A percentile compares a stretch with the other conserved stretches of the same genome.
Conservation (phyloP, 1,140 invertebrate genomes). For the Rhynchophorus ferrugineus region DNA sequence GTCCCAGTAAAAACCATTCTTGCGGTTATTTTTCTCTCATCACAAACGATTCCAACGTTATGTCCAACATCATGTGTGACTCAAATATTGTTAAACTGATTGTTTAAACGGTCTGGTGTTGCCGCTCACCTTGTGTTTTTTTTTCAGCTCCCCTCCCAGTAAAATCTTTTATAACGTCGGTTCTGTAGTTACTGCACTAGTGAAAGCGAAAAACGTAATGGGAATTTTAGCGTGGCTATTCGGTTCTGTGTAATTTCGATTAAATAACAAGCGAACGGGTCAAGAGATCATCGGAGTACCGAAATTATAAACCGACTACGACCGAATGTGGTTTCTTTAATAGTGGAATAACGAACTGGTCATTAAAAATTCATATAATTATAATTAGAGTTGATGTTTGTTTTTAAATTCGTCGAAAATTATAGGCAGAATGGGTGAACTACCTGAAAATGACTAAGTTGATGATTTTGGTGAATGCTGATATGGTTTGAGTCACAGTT, state of each 20-base stretch:
- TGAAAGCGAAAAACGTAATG: conserved; percentile 19
- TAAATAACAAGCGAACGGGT: neutral
- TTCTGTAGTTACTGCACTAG: conserved; percentile 2
- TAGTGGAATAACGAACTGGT: too few species aligned
- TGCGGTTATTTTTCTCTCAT: neutral
- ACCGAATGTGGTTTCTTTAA: too few species aligned
- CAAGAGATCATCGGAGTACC: too few species aligned
- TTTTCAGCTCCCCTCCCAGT: conserved; percentile 9
- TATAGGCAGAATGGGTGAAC: too few species aligned
- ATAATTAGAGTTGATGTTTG: too few species aligned
- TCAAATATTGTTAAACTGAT: conserved; percentile 21
- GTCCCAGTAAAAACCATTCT: conserved; percentile 35
- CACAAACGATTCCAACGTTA: conserved; percentile 6
- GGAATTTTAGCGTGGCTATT: conserved; percentile 8
- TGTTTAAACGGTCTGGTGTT: conserved; percentile 16
- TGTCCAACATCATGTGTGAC: conserved; percentile 12
- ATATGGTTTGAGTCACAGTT: too few species aligned
- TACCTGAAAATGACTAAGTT: too few species aligned
- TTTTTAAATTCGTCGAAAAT: too few species aligned
- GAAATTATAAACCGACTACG: too few species aligned
- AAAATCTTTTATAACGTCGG: conserved; percentile 1
- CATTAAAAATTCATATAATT: too few species aligned
- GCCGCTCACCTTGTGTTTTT: conserved; percentile 24
- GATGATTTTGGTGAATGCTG: too few species aligned
- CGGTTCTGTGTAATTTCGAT: neutral